Evolutionary conservation across 2,797 vertebrate genomes (phyloP), one percentile per base, ranked within the genome.

Genomic region (Salmo trutta): DNA sequence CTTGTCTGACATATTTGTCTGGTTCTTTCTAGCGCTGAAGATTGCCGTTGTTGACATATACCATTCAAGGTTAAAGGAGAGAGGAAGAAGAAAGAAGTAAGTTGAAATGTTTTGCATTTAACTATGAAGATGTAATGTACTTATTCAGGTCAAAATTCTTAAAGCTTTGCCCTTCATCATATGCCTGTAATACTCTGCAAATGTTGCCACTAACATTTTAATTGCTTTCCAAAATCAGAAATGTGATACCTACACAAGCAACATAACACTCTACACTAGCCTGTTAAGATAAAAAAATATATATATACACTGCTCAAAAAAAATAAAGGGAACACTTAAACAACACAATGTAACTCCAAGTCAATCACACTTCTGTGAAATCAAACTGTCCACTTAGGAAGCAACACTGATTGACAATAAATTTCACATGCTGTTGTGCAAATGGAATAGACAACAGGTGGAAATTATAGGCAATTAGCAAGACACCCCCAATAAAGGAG

Each of bases 11-110:
- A 51, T 15, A 5, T 59, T 29, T 52, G 66, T 21, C 27, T 41
- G 71, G 0, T 79, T 72, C 86, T 65, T 93, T 90, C 74, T 92
- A 99, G 98, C 97, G 64, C 93, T 99, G 87, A 99, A 99, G 93
- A 96, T 98, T 82, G 95, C 98, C 14, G 98, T 99, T 52, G 98
- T 99, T 74, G 98, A 99, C 88, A 99, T 99, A 81, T 99, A 99
- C 91, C 97, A 99, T 83, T 99, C 98, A 84, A 94, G 98, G 88
- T 88, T 99, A 91, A 99, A 97, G 87, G 98, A 99, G 79, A 94
- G 98, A 83, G 98, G 99, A 83, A 93, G 98, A 78, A 95, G 98
- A 83, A 99, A 99, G 93, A 99, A 97, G 98, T 99, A 93, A 92
- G 97, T 96, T 82, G 19, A 72, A 17, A 76, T 75, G 2, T 69